Evolutionary conservation across 2,113 vertebrate genomes (phyloP).

Genomic region (Turdus rufiventris): DNA sequence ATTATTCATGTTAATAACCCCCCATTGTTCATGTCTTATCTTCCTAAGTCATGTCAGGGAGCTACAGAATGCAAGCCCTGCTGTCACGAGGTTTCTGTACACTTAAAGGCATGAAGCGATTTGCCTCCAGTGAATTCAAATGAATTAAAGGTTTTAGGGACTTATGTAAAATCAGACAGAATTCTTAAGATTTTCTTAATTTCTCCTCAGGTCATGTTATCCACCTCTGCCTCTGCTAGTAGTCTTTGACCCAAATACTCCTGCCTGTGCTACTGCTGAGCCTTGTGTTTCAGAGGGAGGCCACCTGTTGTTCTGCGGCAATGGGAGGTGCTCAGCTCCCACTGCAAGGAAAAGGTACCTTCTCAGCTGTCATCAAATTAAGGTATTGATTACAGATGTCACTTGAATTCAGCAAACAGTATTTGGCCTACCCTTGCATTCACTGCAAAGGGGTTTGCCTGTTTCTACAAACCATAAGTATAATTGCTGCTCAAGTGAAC

Average conservation of each 20-base stretch:
- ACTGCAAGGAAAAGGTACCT: not conserved
- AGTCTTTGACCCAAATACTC: not conserved
- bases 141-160: not conserved
- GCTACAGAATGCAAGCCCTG: not conserved
- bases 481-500: not conserved
- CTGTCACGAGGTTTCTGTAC: not conserved
- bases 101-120: not conserved
- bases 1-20: conserved; percentile 39
- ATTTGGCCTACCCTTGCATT: not conserved
- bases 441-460: not conserved
- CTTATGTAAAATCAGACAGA: not conserved
- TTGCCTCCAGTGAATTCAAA: not conserved
- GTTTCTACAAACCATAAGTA: not conserved
- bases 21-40: conserved; percentile 40
- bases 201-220: not conserved
- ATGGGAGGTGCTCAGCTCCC: not conserved
- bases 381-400: not conserved
- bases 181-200: not conserved
- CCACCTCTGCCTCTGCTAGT: not conserved
- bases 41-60: conserved; percentile 10
- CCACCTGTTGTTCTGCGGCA: rapidly evolving
- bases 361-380: not conserved
- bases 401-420: not conserved
- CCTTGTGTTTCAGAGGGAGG: not conserved
- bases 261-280: not conserved